A percentile compares a stretch with the other conserved stretches of the same genome.
Evolutionary conservation across 2,113 vertebrate species (phyloP).

Genomic region (Muscicapa adusta): DNA sequence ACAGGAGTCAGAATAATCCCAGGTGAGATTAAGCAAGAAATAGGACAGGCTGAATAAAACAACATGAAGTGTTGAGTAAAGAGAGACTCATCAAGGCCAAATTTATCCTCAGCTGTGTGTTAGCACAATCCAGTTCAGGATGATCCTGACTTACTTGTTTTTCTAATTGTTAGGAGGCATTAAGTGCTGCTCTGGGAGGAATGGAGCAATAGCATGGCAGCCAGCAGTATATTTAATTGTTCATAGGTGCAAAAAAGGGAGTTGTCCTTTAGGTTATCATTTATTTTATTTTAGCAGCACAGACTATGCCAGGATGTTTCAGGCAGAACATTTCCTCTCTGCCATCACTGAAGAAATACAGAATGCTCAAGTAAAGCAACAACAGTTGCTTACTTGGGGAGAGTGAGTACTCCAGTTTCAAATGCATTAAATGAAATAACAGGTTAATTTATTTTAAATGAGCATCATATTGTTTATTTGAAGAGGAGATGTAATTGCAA

Average conservation of each 20-base stretch:
- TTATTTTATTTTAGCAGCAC: background rate
- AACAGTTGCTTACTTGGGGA: background rate
- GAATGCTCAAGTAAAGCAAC: background rate
- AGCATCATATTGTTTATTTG: conserved; percentile 48
- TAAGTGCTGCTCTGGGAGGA: background rate
- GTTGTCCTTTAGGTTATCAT: background rate
- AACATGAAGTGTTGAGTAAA: conserved; percentile 34
- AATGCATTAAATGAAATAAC: conserved; percentile 5
- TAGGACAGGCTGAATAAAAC: background rate
- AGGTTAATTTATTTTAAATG: conserved; percentile 60
- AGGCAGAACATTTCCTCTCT: background rate
- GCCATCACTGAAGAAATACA: background rate
- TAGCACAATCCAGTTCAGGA: conserved; percentile 40
- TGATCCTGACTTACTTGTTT: conserved; percentile 58
- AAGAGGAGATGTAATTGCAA: conserved; percentile 35
- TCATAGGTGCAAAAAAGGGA: background rate
- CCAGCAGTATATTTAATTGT: background rate
- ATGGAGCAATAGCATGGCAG: conserved; percentile 12
- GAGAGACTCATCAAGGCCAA: conserved; percentile 12
- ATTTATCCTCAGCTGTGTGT: conserved; percentile 12
- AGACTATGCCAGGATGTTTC: background rate
- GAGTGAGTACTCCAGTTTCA: background rate
- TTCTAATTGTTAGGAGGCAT: conserved; percentile 40
- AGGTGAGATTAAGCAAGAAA: conserved; percentile 19
- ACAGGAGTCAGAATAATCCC: background rate